Conservation (phyloP, 2,113 vertebrate species). For the Nothoprocta pentlandii region DNA sequence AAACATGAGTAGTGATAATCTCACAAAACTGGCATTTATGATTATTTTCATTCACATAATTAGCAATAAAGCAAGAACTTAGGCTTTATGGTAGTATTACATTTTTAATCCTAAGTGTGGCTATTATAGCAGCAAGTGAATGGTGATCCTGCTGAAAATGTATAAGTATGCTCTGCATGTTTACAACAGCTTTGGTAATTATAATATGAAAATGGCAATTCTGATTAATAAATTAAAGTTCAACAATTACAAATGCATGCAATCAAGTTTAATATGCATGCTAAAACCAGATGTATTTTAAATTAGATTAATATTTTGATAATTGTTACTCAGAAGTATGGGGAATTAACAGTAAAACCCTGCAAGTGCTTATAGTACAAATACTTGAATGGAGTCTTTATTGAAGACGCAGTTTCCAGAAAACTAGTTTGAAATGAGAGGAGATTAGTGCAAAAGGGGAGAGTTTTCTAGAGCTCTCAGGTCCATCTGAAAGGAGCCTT, state of each 20-base stretch:
- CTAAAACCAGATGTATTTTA: conserved; percentile 20
- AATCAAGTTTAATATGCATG: conserved; percentile 49
- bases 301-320: not conserved
- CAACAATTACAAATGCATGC: conserved; percentile 44
- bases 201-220: conserved; percentile 46
- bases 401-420: not conserved
- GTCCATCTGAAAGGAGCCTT: not conserved
- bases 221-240: conserved; percentile 62
- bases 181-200: conserved; percentile 49
- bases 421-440: not conserved
- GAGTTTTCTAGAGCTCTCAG: not conserved
- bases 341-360: not conserved
- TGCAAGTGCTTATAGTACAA: not conserved
- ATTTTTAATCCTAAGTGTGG: not conserved
- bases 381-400: not conserved
- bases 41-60: not conserved
- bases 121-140: not conserved
- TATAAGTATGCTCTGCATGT: conserved; percentile 20
- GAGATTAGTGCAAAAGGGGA: not conserved
- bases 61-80: not conserved
- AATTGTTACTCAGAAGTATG: not conserved
- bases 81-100: not conserved
- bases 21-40: not conserved
- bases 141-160: not conserved
- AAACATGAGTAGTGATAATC: not conserved